These are phyloP conservation scores for Polyodon spathula DNA, from an alignment of 2,113 vertebrate genomes.

Conservation along the genomic window DNA sequence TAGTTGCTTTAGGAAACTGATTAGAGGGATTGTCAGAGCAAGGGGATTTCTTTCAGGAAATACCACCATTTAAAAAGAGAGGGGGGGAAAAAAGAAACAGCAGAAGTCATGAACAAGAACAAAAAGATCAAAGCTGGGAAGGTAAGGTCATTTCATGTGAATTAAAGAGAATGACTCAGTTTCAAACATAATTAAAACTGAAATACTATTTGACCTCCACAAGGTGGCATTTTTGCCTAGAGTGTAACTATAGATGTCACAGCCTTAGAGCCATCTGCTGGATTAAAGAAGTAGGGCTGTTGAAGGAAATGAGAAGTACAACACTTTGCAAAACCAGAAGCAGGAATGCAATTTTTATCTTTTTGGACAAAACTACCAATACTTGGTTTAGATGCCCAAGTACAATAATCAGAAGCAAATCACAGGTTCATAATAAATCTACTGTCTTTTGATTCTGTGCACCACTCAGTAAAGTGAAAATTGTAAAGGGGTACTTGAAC, in stretches of 20 bases:
- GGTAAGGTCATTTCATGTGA: too few relatives aligned
- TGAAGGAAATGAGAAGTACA: neutral
- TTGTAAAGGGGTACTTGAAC: too few relatives aligned
- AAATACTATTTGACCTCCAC: conserved; percentile 9
- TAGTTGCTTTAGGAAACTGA: conserved; percentile 25
- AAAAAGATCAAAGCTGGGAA: too few relatives aligned
- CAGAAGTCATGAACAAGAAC: conserved; percentile 9
- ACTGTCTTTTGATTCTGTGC: too few relatives aligned
- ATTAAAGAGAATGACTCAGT: too few relatives aligned
- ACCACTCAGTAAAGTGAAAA: too few relatives aligned
- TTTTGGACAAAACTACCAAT: too few relatives aligned
- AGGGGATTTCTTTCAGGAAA: conserved; percentile 23
- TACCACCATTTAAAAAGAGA: conserved; percentile 33
- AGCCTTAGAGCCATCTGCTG: conserved; percentile 24
- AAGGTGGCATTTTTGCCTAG: conserved; percentile 14
- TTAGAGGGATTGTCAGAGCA: conserved; percentile 29
- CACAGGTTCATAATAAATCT: too few relatives aligned
- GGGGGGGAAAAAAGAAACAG: conserved; percentile 15
- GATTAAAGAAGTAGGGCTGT: neutral
- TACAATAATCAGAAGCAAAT: too few relatives aligned
- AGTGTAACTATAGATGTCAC: conserved; percentile 2
- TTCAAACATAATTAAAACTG: too few relatives aligned
- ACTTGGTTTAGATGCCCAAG: too few relatives aligned
- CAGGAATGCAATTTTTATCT: neutral
- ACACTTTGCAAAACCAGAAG: neutral